Conservation (phyloP, 2,888 invertebrate genomes). For the Arctia plantaginis region DNA sequence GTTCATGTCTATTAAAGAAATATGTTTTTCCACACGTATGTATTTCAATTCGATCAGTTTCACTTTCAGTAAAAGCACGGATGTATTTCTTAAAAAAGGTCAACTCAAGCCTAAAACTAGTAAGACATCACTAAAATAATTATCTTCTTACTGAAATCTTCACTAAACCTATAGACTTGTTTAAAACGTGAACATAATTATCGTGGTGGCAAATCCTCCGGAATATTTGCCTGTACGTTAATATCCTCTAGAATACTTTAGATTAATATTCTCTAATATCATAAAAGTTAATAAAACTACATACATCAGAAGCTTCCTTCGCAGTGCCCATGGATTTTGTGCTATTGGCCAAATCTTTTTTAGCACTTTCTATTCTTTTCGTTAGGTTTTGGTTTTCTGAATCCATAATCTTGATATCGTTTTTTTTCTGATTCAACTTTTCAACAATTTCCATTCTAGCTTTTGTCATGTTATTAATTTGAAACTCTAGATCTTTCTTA, state of each 20-base stretch:
- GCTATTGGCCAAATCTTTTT: constrained; percentile 57
- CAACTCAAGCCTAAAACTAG: too few relatives aligned
- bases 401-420: constrained; percentile 67
- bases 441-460: constrained; percentile 64
- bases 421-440: constrained; percentile 67
- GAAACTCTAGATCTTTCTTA: constrained; percentile 71
- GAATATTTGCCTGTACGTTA: too few relatives aligned
- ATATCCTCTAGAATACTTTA: background rate
- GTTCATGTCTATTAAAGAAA: too few relatives aligned
- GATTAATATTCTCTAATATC: background rate
- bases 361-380: constrained; percentile 63
- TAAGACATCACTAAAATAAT: too few relatives aligned
- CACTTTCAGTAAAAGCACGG: too few relatives aligned
- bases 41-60: too few relatives aligned
- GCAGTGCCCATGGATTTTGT: constrained; percentile 57
- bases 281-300: constrained; percentile 25
- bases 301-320: constrained; percentile 68
- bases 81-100: too few relatives aligned
- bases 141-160: too few relatives aligned
- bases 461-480: constrained; percentile 64
- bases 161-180: too few relatives aligned
- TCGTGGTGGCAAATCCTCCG: too few relatives aligned
- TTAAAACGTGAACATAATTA: too few relatives aligned
- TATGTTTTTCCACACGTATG: too few relatives aligned
- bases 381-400: constrained; percentile 65